Evolutionary conservation across 2,888 invertebrate genomes (phyloP).

Genomic region (Caenorhabditis uteleia): DNA sequence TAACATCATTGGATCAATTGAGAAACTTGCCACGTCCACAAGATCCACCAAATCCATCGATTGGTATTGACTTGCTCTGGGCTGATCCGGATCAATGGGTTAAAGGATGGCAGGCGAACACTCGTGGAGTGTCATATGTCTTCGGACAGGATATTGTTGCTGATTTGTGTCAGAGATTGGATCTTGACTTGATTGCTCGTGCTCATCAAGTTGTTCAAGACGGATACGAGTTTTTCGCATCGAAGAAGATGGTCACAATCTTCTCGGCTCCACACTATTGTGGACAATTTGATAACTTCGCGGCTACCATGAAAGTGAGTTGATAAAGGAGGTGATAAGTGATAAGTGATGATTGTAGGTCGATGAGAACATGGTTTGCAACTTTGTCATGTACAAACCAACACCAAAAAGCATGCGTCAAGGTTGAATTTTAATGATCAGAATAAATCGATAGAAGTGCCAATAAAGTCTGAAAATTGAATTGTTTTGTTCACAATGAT

Average conservation of each 20-base stretch:
- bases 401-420: conserved; percentile 17
- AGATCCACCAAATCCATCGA: conserved; percentile 63
- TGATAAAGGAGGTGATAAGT: too few relatives aligned
- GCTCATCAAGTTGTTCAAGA: conserved; percentile 73
- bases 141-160: conserved; percentile 75
- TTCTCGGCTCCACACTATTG: conserved; percentile 64
- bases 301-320: conserved; percentile 64
- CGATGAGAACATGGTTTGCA: conserved; percentile 58
- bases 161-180: conserved; percentile 72
- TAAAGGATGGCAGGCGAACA: conserved; percentile 59
- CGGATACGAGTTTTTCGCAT: conserved; percentile 74
- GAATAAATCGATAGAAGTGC: too few relatives aligned
- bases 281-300: conserved; percentile 60
- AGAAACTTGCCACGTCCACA: conserved; percentile 57
- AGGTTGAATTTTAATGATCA: too few relatives aligned
- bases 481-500: too few relatives aligned
- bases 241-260: conserved; percentile 56
- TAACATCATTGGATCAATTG: conserved; percentile 57
- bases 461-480: too few relatives aligned
- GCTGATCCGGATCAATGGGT: conserved; percentile 58
- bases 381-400: conserved; percentile 60
- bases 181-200: conserved; percentile 73
- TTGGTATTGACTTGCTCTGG: conserved; percentile 59
- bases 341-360: conserved; percentile 42
- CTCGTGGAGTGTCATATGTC: conserved; percentile 74